Conservation (phyloP, 1,140 invertebrate genomes). For the Thaumetopoea pityocampa region DNA sequence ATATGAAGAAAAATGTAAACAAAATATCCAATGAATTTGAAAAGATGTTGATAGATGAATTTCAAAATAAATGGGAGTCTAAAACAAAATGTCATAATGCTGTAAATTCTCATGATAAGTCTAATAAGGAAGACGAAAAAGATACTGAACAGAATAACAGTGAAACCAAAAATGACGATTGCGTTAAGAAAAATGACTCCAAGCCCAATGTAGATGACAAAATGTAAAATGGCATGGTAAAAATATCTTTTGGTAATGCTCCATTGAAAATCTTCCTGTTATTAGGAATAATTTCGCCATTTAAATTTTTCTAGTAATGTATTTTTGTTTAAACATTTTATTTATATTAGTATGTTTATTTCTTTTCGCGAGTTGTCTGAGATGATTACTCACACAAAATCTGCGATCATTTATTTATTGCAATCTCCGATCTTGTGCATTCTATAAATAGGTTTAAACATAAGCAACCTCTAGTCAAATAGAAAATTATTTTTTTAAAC, state of each 20-base stretch:
- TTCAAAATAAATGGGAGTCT: constrained; percentile 50
- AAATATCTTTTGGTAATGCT: constrained; percentile 6
- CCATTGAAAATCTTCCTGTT: constrained; percentile 11
- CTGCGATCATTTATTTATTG: constrained; percentile 7
- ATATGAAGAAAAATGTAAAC: constrained; percentile 61
- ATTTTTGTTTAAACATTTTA: constrained; percentile 34
- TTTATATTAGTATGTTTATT: constrained; percentile 46
- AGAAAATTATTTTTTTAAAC: constrained; percentile 42
- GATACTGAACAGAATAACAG: constrained; percentile 27
- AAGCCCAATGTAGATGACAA: constrained; percentile 35
- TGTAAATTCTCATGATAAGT: constrained; percentile 21
- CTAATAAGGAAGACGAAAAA: constrained; percentile 43
- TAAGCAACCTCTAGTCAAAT: constrained; percentile 58
- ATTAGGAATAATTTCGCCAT: constrained; percentile 10
- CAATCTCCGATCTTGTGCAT: constrained; percentile 8
- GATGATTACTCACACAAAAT: constrained; percentile 3
- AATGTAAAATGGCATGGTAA: constrained; percentile 20
- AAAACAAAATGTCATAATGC: constrained; percentile 40
- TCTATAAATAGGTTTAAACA: constrained; percentile 18
- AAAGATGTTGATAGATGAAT: constrained; percentile 59
- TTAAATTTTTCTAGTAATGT: constrained; percentile 33
- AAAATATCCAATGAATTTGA: constrained; percentile 66
- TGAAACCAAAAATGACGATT: constrained; percentile 33
- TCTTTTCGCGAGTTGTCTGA: constrained; percentile 14
- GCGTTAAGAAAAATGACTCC: constrained; percentile 36